Evolutionary conservation across 2,797 vertebrate species (phyloP), one percentile per base, ranked within the genome.

Genomic region (Mormyrops boulengeri): DNA sequence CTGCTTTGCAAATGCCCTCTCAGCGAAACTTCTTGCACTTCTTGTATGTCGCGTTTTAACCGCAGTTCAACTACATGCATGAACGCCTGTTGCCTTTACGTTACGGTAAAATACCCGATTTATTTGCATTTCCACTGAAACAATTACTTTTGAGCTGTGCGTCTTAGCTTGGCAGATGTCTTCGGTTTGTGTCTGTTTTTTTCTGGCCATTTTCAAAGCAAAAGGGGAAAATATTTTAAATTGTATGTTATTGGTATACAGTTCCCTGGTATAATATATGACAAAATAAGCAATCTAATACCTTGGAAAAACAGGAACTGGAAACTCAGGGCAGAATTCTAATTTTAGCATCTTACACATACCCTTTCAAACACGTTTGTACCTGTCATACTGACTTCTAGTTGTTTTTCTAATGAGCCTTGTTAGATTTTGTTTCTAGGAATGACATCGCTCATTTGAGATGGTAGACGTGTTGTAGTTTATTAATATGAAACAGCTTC

Each of bases 401-500:
- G 14, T 14, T 50, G 50, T 85, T 14, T 53, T 53, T 52, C 12
- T 34, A 9, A 44, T 50, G n/a, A 53, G 26, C 26, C 22, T 52
- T 12, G 14, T 52, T 53, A 44, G 77, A 82, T 82, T 85, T 85
- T 85, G 3, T 87, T 55, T 38, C 4, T 38, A 57, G 50, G 30
- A 26, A 26, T 87, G n/a, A n/a, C 9, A 1, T 53, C 34, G 52
- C 30, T 57, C 17, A 26, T 38, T 87, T 53, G 9, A 86, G 38
- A 85, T 49, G 41, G 47, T 85, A 87, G 30, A 53, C 30, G 30
- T 60, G 4, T 87, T 34, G 30, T 19, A 30, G 22, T 53, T 85
- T 85, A 82, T 82, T 82, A 82, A 82, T 30, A 52, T 85, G 53
- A 86, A 86, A 50, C 50, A 55, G 84, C 30, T 86, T 34, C 50